Evolutionary conservation across 1,140 invertebrate species (phyloP), one percentile per base, ranked within the genome.

Genomic region (Pentalonia nigronervosa): DNA sequence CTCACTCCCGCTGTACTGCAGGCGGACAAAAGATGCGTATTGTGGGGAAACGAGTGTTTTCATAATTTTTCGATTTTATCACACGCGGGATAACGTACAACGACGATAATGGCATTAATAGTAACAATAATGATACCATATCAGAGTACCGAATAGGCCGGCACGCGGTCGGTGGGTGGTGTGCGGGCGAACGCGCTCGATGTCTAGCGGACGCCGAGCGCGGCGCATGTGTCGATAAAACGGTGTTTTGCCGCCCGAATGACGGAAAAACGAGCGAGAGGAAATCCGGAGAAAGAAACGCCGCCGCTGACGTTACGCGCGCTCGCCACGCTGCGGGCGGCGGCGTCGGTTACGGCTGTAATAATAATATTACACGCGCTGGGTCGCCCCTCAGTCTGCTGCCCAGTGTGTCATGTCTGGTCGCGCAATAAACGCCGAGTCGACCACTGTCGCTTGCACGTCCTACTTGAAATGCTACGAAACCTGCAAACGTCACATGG

Each of bases 361-460:
- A 25, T 45, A 83, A 11, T 17, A 41, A 36, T 83, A 36, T 34
- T 41, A 36, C 50, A 34, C 47, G 89, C 88, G 50, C 23, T 48
- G 20, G 45, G 67, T 34, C 81, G 50, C 50, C 91, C 20, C 25
- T 56, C 91, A 48, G 91, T 93, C 91, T 93, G 76, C 48, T 34
- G 34, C 41, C 91, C 91, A 93, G 91, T 93, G 91, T 93, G 91
- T 93, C 91, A 93, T 93, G 91, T 86, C 81, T 86, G 91, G 91
- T 86, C 91, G 91, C 81, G 23, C n/a, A 48, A 20, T 81, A 30
- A 84, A 84, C 76, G 47, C 91, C 17, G 48, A 93, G 48, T 93
- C 91, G 76, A 50, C 76, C 81, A 30, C 47, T n/a, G 67, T 84
- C 67, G 76, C 48, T 86, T 86, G 6, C 48, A 36, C 67, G 34